Percentiles rank a stretch among this genome's conserved stretches.
phyloP scores from a whole-genome alignment of 2,113 vertebrate genomes.

The Edolisoma coerulescens region DNA sequence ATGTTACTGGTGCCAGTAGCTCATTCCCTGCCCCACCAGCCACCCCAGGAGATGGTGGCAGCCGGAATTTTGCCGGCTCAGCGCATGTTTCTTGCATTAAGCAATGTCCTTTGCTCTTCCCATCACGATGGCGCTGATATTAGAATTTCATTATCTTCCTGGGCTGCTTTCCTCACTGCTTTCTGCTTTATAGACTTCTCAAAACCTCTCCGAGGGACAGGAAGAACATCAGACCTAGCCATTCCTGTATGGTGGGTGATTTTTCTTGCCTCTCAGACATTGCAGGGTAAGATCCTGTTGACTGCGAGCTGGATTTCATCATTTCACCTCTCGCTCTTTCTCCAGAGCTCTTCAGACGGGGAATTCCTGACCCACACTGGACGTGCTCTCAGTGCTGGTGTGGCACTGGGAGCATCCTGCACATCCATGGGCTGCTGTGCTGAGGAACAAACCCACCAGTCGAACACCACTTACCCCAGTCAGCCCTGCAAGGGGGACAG shows the following conservation, averaged over 20 bases:
- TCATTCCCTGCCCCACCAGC: background rate
- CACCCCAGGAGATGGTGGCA: slow-evolving; percentile 11
- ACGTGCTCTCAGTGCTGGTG: background rate
- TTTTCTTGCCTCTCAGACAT: background rate
- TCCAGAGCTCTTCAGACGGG: background rate
- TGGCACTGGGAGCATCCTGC: background rate
- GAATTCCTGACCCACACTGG: background rate
- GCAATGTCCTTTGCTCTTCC: slow-evolving; percentile 8
- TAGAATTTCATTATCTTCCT: slow-evolving; percentile 12
- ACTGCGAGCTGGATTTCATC: background rate
- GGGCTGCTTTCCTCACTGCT: background rate
- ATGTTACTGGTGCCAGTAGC: background rate
- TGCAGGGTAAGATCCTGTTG: background rate
- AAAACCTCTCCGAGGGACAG: background rate
- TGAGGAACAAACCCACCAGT: accelerated
- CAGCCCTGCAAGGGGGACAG: background rate
- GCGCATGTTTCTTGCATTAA: background rate
- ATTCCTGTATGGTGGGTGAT: background rate
- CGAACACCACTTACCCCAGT: too few relatives aligned
- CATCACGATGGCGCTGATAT: background rate
- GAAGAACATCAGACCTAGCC: background rate
- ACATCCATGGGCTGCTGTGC: accelerated
- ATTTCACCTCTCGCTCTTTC: background rate
- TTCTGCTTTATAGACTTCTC: background rate
- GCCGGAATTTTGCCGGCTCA: background rate